Evolutionary conservation across 2,888 invertebrate species (phyloP).

Genomic region (Sericinus montela): DNA sequence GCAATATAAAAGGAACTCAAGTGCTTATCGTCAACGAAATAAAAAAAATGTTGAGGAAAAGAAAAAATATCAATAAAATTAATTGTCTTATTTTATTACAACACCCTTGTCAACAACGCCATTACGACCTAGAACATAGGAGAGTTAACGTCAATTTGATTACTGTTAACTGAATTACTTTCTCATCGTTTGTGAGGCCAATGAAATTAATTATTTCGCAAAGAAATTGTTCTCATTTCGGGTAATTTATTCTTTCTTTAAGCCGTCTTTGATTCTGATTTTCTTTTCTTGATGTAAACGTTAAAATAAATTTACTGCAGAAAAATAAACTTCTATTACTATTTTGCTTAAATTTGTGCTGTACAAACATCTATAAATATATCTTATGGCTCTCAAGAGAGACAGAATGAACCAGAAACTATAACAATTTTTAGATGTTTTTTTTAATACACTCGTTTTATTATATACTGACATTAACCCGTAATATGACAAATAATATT

Average conservation of each 20-base stretch:
- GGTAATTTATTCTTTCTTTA: conserved; percentile 29
- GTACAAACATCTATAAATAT: too few relatives aligned
- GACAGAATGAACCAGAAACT: too few relatives aligned
- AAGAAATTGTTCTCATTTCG: conserved; percentile 63
- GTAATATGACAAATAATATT: too few relatives aligned
- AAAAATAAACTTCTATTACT: too few relatives aligned
- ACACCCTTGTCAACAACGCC: conserved; percentile 13
- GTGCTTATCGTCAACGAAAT: too few relatives aligned
- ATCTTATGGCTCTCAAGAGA: too few relatives aligned
- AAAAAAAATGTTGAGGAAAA: neutral
- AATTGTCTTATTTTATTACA: conserved; percentile 7
- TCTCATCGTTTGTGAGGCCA: conserved; percentile 38
- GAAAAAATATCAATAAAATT: neutral
- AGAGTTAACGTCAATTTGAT: conserved; percentile 29
- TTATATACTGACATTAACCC: too few relatives aligned
- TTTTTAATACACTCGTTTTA: too few relatives aligned
- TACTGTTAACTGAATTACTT: conserved; percentile 53
- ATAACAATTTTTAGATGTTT: too few relatives aligned
- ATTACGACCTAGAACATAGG: conserved; percentile 3
- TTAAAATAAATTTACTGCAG: too few relatives aligned
- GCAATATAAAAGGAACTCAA: too few relatives aligned
- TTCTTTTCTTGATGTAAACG: neutral
- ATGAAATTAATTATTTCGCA: conserved; percentile 43
- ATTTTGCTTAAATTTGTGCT: too few relatives aligned
- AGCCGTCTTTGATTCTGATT: conserved; percentile 6